Conservation (phyloP, 1,140 invertebrate species). For the Papilio helenus region DNA sequence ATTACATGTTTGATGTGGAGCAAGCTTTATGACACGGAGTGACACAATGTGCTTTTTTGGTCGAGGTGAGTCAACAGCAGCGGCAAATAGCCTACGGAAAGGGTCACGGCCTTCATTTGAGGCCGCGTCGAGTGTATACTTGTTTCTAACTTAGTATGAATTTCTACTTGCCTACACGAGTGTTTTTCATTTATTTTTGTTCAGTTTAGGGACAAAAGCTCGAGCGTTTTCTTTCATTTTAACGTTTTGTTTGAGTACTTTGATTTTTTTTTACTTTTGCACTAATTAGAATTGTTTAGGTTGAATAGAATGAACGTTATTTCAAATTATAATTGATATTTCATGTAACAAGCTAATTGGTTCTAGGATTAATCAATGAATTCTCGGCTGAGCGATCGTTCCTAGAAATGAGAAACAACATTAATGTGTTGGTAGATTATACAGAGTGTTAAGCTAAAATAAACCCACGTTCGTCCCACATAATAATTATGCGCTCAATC, state of each 20-base stretch:
- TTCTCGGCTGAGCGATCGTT: neutral
- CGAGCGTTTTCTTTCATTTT: constrained; percentile 20
- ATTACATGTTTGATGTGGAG: constrained; percentile 58
- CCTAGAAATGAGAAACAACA: neutral
- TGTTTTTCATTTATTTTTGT: constrained; percentile 37
- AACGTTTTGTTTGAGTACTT: constrained; percentile 3
- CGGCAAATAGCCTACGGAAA: constrained; percentile 70
- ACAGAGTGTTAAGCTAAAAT: neutral
- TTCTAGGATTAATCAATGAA: neutral
- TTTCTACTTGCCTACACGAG: constrained; percentile 45
- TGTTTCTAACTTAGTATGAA: constrained; percentile 51
- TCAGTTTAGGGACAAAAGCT: constrained; percentile 29
- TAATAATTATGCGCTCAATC: neutral
- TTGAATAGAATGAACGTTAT: neutral
- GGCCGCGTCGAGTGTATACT: constrained; percentile 53
- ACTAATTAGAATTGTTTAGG: neutral
- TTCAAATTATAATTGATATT: neutral
- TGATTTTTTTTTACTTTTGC: neutral
- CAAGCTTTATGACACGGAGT: constrained; percentile 63
- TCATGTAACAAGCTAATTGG: neutral
- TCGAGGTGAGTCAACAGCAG: constrained; percentile 67
- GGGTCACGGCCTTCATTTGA: constrained; percentile 76
- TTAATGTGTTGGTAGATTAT: neutral
- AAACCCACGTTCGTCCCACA: neutral
- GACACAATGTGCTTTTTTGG: constrained; percentile 76